Conservation (phyloP, 2,888 invertebrate species). For the Galerucella pusilla region DNA sequence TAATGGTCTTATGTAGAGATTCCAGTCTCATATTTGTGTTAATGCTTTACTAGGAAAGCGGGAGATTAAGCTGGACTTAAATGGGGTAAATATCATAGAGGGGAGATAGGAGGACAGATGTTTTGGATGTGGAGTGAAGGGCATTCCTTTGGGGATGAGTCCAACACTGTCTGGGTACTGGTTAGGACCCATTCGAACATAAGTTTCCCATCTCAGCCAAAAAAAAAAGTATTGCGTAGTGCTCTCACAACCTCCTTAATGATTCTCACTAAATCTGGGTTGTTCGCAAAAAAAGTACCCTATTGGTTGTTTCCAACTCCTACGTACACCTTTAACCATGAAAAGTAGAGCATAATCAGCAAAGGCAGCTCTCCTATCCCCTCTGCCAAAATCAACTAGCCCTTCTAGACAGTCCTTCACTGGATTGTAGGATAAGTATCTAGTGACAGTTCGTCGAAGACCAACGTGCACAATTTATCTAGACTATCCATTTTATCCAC, state of each 20-base stretch:
- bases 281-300: constrained; percentile 45
- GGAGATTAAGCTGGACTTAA: no score
- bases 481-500: neutral
- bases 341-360: constrained; percentile 52
- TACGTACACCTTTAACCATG: constrained; percentile 46
- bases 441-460: neutral
- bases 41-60: no score
- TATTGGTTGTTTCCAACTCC: constrained; percentile 51
- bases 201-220: no score
- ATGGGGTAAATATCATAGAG: no score
- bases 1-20: no score
- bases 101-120: no score
- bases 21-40: no score
- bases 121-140: no score
- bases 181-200: no score
- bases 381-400: constrained; percentile 26
- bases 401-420: constrained; percentile 1
- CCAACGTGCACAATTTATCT: neutral
- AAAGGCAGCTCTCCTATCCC: constrained; percentile 29
- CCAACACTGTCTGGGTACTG: no score
- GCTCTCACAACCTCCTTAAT: constrained; percentile 44
- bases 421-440: constrained; percentile 3
- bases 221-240: constrained; percentile 35
- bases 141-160: no score
- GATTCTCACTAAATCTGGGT: constrained; percentile 34